These are phyloP conservation scores for Aporophyla nigra DNA, from an alignment of 2,888 invertebrate genomes.

Conservation along the genomic window DNA sequence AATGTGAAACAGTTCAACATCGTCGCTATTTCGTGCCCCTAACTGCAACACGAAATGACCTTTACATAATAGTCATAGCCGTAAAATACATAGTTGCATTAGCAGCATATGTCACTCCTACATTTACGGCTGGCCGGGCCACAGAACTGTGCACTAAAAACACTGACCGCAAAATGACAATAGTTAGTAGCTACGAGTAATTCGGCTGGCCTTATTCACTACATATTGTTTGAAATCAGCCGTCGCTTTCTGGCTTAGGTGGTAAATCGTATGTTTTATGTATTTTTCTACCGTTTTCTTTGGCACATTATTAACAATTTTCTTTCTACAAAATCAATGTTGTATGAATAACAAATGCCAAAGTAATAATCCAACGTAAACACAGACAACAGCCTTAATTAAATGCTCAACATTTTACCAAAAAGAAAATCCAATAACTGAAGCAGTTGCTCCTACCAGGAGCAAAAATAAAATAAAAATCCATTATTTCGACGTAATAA, in stretches of 20 bases:
- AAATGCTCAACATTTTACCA: slow-evolving; percentile 20
- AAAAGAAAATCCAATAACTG: slow-evolving; percentile 34
- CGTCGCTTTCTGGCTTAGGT: neutral
- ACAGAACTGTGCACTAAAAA: slow-evolving; percentile 44
- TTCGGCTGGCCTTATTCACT: slow-evolving; percentile 32
- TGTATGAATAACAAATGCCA: slow-evolving; percentile 4
- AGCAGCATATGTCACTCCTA: slow-evolving; percentile 32
- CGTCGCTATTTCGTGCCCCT: slow-evolving; percentile 5
- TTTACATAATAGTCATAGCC: slow-evolving; percentile 27
- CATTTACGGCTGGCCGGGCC: slow-evolving; percentile 24
- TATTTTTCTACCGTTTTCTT: neutral
- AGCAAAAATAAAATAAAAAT: slow-evolving; percentile 27
- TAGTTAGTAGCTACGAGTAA: slow-evolving; percentile 29
- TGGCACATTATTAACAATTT: neutral
- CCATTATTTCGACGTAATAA: slow-evolving; percentile 31
- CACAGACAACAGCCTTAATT: slow-evolving; percentile 38
- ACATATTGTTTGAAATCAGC: neutral
- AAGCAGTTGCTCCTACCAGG: neutral
- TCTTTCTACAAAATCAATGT: slow-evolving; percentile 1
- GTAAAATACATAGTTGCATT: slow-evolving; percentile 53
- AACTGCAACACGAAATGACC: slow-evolving; percentile 31
- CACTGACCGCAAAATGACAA: slow-evolving; percentile 47
- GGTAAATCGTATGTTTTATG: neutral
- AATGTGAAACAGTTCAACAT: neutral
- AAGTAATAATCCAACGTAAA: slow-evolving; percentile 33